These are phyloP conservation scores for Heliocidaris erythrogramma DNA, from an alignment of 35 echinoderm and acorn worm genomes.

Conservation along the genomic window DNA sequence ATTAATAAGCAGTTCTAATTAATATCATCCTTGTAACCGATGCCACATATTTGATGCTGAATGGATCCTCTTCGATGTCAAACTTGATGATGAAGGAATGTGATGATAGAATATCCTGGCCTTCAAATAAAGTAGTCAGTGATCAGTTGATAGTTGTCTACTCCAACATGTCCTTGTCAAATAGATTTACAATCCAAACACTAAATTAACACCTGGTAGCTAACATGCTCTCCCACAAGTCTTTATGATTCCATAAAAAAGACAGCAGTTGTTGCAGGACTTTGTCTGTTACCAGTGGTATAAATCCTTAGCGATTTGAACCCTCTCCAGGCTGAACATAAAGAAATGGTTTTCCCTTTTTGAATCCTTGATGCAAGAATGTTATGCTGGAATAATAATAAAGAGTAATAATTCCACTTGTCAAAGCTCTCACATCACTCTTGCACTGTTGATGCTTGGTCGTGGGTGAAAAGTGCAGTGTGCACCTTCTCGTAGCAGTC, in stretches of 20 bases:
- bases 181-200: slow-evolving; percentile 24
- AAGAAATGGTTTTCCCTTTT: neutral
- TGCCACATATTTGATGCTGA: neutral
- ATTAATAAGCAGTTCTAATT: neutral
- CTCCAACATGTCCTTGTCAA: slow-evolving; percentile 13
- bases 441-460: neutral
- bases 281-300: neutral
- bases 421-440: neutral
- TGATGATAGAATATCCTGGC: neutral
- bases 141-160: neutral
- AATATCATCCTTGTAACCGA: neutral
- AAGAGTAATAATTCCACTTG: neutral
- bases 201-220: slow-evolving; percentile 15
- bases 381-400: neutral
- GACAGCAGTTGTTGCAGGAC: neutral
- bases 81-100: neutral
- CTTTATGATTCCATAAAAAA: slow-evolving; percentile 19
- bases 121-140: neutral
- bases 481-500: neutral
- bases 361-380: neutral
- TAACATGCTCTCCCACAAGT: neutral
- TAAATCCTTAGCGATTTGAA: neutral
- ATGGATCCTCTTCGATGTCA: neutral
- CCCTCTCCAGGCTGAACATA: neutral
- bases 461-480: neutral